phyloP scores from a whole-genome alignment of 2,888 invertebrate species.

The Epirrita christyi region DNA sequence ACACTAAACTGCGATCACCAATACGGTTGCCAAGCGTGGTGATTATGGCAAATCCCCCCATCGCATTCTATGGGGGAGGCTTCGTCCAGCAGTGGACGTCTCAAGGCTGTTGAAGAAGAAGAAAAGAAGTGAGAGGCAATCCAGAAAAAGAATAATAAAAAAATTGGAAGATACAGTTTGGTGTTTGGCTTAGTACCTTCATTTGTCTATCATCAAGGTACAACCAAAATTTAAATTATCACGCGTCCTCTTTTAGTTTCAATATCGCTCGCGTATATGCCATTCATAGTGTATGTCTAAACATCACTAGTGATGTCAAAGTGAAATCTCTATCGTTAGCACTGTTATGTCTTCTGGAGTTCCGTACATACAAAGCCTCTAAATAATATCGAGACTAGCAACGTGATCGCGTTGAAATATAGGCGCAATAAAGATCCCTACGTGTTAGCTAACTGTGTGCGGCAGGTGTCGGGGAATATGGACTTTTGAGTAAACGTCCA shows the following conservation, averaged over 20 bases:
- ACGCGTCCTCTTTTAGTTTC: background rate
- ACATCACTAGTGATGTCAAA: background rate
- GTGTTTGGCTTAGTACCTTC: too few species aligned
- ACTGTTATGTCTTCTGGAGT: conserved; percentile 26
- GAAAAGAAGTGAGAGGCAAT: too few species aligned
- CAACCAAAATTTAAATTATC: background rate
- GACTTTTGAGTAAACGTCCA: conserved; percentile 24
- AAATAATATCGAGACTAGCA: conserved; percentile 60
- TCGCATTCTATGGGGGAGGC: too few species aligned
- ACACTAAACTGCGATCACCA: too few species aligned
- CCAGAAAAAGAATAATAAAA: too few species aligned
- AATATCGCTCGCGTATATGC: background rate
- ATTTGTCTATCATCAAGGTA: too few species aligned
- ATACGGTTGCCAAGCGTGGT: too few species aligned
- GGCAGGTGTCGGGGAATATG: conserved; percentile 18
- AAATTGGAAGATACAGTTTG: too few species aligned
- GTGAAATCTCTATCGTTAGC: background rate
- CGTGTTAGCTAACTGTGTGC: conserved; percentile 30
- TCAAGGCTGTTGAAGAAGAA: too few species aligned
- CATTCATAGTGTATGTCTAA: background rate
- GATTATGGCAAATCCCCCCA: too few species aligned
- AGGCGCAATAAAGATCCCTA: conserved; percentile 62
- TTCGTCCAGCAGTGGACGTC: too few species aligned
- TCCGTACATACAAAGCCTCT: conserved; percentile 50
- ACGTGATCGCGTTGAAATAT: conserved; percentile 67